Conservation (phyloP, 2,113 vertebrate species). For the Garra rufa region DNA sequence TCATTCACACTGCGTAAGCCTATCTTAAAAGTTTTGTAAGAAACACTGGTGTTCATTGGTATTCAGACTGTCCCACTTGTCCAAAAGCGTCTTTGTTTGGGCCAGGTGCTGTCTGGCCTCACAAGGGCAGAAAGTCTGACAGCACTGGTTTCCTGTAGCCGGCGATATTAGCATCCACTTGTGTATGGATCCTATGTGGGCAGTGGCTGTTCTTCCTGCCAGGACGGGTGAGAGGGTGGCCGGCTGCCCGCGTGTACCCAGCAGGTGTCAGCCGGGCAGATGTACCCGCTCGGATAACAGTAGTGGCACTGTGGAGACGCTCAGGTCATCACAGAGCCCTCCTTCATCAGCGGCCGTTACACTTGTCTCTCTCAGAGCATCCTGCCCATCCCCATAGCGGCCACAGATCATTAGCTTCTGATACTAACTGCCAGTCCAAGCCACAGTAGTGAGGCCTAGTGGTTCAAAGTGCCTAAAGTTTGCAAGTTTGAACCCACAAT, state of each 20-base stretch:
- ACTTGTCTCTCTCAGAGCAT: conserved; percentile 33
- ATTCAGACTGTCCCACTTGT: conserved; percentile 62
- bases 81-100: conserved; percentile 70
- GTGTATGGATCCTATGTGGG: conserved; percentile 71
- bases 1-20: background rate
- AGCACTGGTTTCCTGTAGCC: conserved; percentile 71
- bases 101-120: conserved; percentile 76
- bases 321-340: conserved; percentile 34
- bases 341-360: conserved; percentile 17
- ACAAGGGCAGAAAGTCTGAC: conserved; percentile 66
- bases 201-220: conserved; percentile 75
- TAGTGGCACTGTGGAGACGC: conserved; percentile 37
- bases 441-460: background rate
- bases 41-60: conserved; percentile 59
- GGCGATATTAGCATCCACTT: conserved; percentile 71
- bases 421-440: conserved; percentile 30
- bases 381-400: conserved; percentile 17
- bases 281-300: conserved; percentile 48
- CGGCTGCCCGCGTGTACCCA: conserved; percentile 62
- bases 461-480: background rate
- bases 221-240: conserved; percentile 76
- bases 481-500: background rate
- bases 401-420: conserved; percentile 40
- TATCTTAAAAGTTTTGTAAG: conserved; percentile 38
- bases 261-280: conserved; percentile 63